Evolutionary conservation across 2,113 vertebrate genomes (phyloP).

Genomic region (Rhinogobius similis): DNA sequence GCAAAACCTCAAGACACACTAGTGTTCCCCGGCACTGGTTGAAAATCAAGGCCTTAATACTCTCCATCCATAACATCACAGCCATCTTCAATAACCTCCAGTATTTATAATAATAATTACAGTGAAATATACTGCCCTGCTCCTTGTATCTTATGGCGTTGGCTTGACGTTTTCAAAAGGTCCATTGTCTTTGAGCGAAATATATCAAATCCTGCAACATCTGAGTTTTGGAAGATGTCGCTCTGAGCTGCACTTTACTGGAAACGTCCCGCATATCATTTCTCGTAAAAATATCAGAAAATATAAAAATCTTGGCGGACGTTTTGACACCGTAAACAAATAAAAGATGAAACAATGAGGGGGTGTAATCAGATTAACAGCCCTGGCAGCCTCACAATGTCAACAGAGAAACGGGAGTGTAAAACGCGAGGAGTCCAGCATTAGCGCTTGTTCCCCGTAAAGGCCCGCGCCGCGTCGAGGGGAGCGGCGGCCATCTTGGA

Average conservation of each 20-base stretch:
- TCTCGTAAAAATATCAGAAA: slow-evolving; percentile 70
- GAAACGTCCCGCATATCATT: slow-evolving; percentile 86
- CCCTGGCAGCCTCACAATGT: slow-evolving; percentile 25
- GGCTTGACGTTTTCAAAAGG: background rate
- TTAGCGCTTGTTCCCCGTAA: slow-evolving; percentile 41
- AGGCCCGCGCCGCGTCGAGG: slow-evolving; percentile 64
- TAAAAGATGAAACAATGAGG: slow-evolving; percentile 41
- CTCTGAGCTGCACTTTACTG: slow-evolving; percentile 87
- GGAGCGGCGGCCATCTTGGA: slow-evolving; percentile 66
- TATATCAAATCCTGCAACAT: slow-evolving; percentile 50
- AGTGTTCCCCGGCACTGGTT: too few species aligned
- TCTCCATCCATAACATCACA: background rate
- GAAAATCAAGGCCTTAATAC: too few species aligned
- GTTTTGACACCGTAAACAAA: slow-evolving; percentile 24
- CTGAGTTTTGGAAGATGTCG: slow-evolving; percentile 80
- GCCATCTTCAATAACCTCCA: too few species aligned
- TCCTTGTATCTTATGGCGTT: too few species aligned
- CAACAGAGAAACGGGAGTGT: slow-evolving; percentile 28
- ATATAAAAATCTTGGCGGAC: slow-evolving; percentile 48
- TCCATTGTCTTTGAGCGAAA: slow-evolving; percentile 47
- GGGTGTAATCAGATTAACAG: slow-evolving; percentile 37
- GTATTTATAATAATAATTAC: too few species aligned
- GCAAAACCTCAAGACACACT: too few species aligned
- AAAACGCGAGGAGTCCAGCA: slow-evolving; percentile 34
- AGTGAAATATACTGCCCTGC: too few species aligned